These are phyloP conservation scores for Diadophis punctatus DNA, from an alignment of 2,113 vertebrate genomes.

Conservation along the genomic window DNA sequence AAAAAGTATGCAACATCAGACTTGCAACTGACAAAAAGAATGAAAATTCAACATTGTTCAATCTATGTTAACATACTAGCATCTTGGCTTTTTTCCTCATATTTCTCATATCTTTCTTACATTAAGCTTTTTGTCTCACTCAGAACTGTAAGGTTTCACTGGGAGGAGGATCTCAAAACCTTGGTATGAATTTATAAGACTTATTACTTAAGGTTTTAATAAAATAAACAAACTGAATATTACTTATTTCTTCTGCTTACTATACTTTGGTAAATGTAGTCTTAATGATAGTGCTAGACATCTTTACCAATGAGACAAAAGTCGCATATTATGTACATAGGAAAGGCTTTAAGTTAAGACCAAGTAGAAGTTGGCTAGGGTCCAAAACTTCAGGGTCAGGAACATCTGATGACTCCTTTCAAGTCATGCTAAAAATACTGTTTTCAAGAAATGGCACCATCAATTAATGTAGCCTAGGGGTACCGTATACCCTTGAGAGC, in stretches of 20 bases:
- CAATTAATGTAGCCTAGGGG: neutral
- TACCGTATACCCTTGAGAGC: neutral
- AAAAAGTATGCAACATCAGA: neutral
- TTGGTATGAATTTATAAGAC: neutral
- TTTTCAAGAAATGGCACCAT: neutral
- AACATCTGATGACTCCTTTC: neutral
- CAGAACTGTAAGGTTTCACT: neutral
- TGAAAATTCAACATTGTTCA: neutral
- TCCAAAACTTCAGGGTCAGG: neutral
- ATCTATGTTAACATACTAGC: neutral
- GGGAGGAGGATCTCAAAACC: neutral
- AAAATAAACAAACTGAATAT: neutral
- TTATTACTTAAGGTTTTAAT: neutral
- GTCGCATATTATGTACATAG: neutral
- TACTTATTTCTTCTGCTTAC: neutral
- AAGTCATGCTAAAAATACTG: neutral
- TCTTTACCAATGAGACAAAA: neutral
- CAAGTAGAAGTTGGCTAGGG: neutral
- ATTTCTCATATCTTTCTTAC: neutral
- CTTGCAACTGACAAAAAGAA: neutral
- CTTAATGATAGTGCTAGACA: neutral
- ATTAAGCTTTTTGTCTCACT: neutral
- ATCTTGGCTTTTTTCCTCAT: neutral
- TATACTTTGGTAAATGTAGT: neutral
- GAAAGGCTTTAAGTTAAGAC: neutral